Evolutionary conservation across 1,140 invertebrate species (phyloP).

Genomic region (Lucilia cuprina): DNA sequence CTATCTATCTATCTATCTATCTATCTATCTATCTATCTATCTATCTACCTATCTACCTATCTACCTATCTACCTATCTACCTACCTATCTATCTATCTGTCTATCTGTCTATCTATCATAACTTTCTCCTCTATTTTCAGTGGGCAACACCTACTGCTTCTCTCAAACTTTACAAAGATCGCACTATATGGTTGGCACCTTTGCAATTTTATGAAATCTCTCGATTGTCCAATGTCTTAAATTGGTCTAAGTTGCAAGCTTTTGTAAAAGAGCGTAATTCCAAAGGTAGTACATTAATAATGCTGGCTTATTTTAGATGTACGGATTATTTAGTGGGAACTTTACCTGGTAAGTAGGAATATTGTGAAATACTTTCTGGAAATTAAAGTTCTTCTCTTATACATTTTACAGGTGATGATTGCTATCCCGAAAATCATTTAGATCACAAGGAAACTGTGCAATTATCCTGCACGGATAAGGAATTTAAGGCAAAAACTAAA

Average conservation of each 20-base stretch:
- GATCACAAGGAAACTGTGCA: conserved; percentile 41
- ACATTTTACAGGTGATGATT: conserved; percentile 48
- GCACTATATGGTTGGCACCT: conserved; percentile 72
- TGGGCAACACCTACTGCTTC: conserved; percentile 45
- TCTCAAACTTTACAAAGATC: conserved; percentile 65
- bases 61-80: too few relatives aligned
- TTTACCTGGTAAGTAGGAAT: conserved; percentile 50
- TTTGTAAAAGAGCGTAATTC: conserved; percentile 46
- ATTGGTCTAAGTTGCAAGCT: conserved; percentile 60
- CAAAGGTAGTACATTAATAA: conserved; percentile 59
- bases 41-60: too few relatives aligned
- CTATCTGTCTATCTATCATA: too few relatives aligned
- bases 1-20: too few relatives aligned
- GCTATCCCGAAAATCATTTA: conserved; percentile 53
- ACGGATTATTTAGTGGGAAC: conserved; percentile 54
- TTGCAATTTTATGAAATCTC: conserved; percentile 65
- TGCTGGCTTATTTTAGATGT: conserved; percentile 63
- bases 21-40: too few relatives aligned
- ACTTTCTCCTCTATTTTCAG: conserved; percentile 4
- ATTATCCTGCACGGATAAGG: conserved; percentile 38
- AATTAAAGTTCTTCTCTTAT: neutral
- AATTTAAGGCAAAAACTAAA: conserved; percentile 43
- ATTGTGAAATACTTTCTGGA: neutral
- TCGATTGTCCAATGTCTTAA: conserved; percentile 61
- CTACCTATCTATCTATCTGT: too few relatives aligned